Percentiles rank a stretch among this genome's conserved stretches.
Evolutionary conservation across 2,113 vertebrate genomes (phyloP).

Genomic region (Carollia perspicillata): DNA sequence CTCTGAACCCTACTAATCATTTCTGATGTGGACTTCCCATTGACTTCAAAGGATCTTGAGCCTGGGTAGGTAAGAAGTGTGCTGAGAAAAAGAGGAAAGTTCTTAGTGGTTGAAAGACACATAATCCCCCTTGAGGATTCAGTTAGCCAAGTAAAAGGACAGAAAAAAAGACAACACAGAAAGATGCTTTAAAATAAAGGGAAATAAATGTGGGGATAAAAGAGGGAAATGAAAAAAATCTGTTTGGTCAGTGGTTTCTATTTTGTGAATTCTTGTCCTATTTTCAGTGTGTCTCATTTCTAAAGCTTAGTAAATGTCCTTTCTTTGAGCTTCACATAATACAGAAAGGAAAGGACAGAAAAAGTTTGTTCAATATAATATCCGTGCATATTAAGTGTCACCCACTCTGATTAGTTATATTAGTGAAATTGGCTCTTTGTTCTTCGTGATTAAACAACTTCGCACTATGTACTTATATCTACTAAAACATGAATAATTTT

Average conservation of each 20-base stretch:
- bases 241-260: neutral
- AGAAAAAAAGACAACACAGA: neutral
- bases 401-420: neutral
- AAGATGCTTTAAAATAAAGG: conserved; percentile 3
- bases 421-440: neutral
- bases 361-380: neutral
- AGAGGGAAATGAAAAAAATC: neutral
- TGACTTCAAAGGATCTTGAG: conserved; percentile 12
- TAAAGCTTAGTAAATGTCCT: conserved; percentile 5
- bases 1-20: neutral
- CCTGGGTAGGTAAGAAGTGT: neutral
- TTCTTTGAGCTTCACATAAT: neutral
- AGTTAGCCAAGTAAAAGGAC: neutral
- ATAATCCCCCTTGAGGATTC: conserved; percentile 21
- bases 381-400: neutral
- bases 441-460: conserved; percentile 32
- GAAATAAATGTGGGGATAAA: conserved; percentile 3
- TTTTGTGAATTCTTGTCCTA: conserved; percentile 48
- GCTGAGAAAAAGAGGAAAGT: neutral
- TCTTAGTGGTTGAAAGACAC: neutral
- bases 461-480: neutral
- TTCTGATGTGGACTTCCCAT: neutral
- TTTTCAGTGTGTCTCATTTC: conserved; percentile 31
- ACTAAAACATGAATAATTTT: neutral
- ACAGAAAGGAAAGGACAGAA: neutral